Conservation (phyloP, 2,797 vertebrate genomes). For the Sebastes itinus region DNA sequence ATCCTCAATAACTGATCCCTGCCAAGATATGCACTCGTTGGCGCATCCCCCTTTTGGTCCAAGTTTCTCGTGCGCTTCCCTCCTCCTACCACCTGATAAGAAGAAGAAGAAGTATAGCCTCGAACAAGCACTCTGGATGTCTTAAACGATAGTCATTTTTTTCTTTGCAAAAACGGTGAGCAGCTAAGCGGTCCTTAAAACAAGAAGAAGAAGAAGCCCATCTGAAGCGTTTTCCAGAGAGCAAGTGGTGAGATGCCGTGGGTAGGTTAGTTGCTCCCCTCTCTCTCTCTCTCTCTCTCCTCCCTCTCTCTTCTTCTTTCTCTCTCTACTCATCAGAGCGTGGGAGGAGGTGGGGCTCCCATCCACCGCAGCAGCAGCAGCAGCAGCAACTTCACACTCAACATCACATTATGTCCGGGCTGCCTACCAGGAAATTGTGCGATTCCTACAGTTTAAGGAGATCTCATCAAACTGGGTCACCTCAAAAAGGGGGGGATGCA, state of each 20-base stretch:
- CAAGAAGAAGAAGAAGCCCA: conserved; percentile 43
- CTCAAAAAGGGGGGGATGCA: conserved; percentile 19
- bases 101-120: neutral
- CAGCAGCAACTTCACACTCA: conserved; percentile 78
- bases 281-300: conserved; percentile 52
- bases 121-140: conserved; percentile 11
- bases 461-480: conserved; percentile 75
- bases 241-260: conserved; percentile 78
- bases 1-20: conserved; percentile 62
- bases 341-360: conserved; percentile 82
- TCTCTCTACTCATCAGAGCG: conserved; percentile 75
- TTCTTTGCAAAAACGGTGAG: neutral
- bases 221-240: conserved; percentile 79
- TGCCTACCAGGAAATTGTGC: conserved; percentile 62
- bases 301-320: conserved; percentile 69
- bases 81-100: neutral
- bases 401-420: conserved; percentile 68
- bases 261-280: conserved; percentile 69
- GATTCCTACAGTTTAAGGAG: conserved; percentile 63
- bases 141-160: conserved; percentile 16
- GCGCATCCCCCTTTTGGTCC: conserved; percentile 63
- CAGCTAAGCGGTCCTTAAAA: conserved; percentile 4
- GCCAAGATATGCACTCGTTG: conserved; percentile 55
- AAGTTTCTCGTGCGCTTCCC: conserved; percentile 69
- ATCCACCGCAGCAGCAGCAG: conserved; percentile 62